Percentiles rank a stretch among this genome's conserved stretches.
Conservation (phyloP, 37 sponge, comb jelly and placozoan species). For the Tethya wilhelma region DNA sequence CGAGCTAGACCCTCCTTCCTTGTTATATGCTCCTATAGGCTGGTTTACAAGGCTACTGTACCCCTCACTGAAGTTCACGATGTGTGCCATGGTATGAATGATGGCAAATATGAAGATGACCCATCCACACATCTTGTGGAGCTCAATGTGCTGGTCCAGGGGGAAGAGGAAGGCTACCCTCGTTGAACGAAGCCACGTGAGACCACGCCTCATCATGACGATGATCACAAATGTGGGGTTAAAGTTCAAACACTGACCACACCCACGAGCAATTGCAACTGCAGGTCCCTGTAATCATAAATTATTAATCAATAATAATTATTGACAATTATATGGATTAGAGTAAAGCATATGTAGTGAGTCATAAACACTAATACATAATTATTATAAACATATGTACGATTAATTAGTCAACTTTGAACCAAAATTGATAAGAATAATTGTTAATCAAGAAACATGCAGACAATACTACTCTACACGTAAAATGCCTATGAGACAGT, state of each 20-base stretch:
- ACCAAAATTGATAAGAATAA: no score
- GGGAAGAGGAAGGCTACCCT: constrained; percentile 61
- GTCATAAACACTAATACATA: not conserved
- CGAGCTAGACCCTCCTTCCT: no score
- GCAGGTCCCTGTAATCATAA: constrained; percentile 10
- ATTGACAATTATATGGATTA: not conserved
- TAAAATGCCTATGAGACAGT: no score
- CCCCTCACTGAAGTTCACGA: constrained; percentile 74
- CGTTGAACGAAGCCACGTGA: constrained; percentile 81
- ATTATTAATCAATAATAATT: not conserved
- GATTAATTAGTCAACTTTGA: no score
- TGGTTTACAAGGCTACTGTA: not conserved
- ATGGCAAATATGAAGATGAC: constrained; percentile 55
- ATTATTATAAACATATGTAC: no score
- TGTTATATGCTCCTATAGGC: not conserved
- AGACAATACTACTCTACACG: no score
- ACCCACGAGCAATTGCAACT: constrained; percentile 76
- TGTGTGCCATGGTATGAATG: constrained; percentile 68
- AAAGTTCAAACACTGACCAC: constrained; percentile 83
- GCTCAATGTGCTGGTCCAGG: constrained; percentile 88
- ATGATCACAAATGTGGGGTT: constrained; percentile 72
- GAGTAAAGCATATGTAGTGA: not conserved
- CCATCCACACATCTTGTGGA: constrained; percentile 81
- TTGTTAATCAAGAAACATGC: no score
- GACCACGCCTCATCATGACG: constrained; percentile 70